Evolutionary conservation across 2,888 invertebrate genomes (phyloP).

Genomic region (Clanis bilineata): DNA sequence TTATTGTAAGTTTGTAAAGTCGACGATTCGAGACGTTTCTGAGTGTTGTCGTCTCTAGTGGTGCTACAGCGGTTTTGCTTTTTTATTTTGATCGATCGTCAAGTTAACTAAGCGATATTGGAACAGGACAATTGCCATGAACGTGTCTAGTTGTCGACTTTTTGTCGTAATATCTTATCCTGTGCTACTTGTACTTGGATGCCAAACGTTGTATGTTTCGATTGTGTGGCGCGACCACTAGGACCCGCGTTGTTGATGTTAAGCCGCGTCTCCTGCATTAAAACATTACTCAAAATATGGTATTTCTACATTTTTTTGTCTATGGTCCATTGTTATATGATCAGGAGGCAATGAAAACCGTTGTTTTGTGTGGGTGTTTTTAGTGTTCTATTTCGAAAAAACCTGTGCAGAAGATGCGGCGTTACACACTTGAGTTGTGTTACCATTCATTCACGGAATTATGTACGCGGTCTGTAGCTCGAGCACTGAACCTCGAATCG

Average conservation of each 20-base stretch:
- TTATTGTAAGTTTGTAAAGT: background rate
- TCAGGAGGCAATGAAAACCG: no score
- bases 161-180: background rate
- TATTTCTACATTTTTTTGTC: no score
- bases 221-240: background rate
- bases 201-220: slow-evolving; percentile 4
- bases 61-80: background rate
- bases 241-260: background rate
- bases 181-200: background rate
- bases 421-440: background rate
- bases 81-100: background rate
- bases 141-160: background rate
- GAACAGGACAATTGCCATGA: background rate
- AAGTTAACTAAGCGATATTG: background rate
- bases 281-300: no score
- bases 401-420: no score
- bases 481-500: no score
- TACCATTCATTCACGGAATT: background rate
- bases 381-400: no score
- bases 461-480: no score
- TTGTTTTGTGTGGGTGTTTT: no score
- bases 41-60: background rate
- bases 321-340: no score
- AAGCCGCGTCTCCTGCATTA: no score
- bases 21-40: background rate